Percentiles rank a stretch among this genome's conserved stretches.
These are phyloP conservation scores for Pyrocoelia pectoralis DNA, from an alignment of 2,888 invertebrate species.

Conservation along the genomic window DNA sequence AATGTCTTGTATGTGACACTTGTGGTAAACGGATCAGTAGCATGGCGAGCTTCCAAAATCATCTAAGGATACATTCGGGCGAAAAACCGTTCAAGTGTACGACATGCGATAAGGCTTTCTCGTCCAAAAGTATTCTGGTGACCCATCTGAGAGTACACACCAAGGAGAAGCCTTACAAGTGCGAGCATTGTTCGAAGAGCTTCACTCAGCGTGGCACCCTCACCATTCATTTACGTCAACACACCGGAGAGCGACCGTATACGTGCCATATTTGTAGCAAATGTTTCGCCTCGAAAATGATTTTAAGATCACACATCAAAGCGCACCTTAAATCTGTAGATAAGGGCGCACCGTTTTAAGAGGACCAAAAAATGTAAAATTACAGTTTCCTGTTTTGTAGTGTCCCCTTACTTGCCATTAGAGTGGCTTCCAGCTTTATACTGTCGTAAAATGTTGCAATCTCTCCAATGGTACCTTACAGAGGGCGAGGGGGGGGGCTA, in stretches of 20 bases:
- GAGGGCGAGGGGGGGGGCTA: no score
- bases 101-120: not conserved
- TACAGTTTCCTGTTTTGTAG: no score
- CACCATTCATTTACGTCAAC: constrained; percentile 48
- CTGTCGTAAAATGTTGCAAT: no score
- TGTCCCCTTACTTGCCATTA: no score
- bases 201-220: constrained; percentile 50
- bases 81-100: not conserved
- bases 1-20: constrained; percentile 42
- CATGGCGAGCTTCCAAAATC: not conserved
- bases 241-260: constrained; percentile 55
- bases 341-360: no score
- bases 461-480: no score
- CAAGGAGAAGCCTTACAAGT: constrained; percentile 46
- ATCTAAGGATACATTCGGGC: not conserved
- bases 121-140: not conserved
- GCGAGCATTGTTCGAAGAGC: constrained; percentile 46
- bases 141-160: constrained; percentile 36
- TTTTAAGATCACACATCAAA: not conserved
- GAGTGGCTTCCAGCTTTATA: no score
- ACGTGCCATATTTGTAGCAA: constrained; percentile 44
- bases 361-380: no score
- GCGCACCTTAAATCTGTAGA: no score
- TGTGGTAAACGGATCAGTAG: not conserved
- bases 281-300: not conserved